Conservation (phyloP, 2,888 invertebrate genomes). For the Coelogynopora nodosa region DNA sequence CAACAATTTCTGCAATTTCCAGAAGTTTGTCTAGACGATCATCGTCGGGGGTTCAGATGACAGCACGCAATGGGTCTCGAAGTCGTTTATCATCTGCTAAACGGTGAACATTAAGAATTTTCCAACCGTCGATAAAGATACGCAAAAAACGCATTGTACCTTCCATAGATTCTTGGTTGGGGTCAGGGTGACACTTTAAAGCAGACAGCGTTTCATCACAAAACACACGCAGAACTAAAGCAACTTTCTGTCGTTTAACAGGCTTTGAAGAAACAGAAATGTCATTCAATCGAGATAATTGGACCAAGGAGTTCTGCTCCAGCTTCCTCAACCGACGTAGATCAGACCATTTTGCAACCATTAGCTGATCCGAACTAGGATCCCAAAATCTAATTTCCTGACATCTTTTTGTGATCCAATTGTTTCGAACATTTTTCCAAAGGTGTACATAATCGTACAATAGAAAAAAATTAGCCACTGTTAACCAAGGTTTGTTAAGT, state of each 20-base stretch:
- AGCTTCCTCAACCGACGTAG: constrained; percentile 4
- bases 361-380: background rate
- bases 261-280: constrained; percentile 29
- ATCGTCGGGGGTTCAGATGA: constrained; percentile 31
- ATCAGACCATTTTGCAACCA: constrained; percentile 26
- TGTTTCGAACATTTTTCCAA: constrained; percentile 21
- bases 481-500: constrained; percentile 13
- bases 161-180: constrained; percentile 1
- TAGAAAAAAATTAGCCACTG: constrained; percentile 32
- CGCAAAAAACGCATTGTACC: background rate
- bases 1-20: constrained; percentile 15
- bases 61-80: constrained; percentile 20
- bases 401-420: constrained; percentile 27
- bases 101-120: constrained; percentile 33
- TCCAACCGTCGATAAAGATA: constrained; percentile 13
- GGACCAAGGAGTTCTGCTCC: constrained; percentile 14
- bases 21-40: constrained; percentile 29
- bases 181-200: constrained; percentile 29
- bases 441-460: constrained; percentile 29
- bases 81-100: background rate
- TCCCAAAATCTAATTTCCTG: background rate
- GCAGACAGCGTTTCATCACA: constrained; percentile 28
- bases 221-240: constrained; percentile 16
- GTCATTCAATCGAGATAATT: constrained; percentile 31
- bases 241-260: constrained; percentile 6